phyloP scores from a whole-genome alignment of 2,113 vertebrate genomes.

The Onychostruthus taczanowskii region DNA sequence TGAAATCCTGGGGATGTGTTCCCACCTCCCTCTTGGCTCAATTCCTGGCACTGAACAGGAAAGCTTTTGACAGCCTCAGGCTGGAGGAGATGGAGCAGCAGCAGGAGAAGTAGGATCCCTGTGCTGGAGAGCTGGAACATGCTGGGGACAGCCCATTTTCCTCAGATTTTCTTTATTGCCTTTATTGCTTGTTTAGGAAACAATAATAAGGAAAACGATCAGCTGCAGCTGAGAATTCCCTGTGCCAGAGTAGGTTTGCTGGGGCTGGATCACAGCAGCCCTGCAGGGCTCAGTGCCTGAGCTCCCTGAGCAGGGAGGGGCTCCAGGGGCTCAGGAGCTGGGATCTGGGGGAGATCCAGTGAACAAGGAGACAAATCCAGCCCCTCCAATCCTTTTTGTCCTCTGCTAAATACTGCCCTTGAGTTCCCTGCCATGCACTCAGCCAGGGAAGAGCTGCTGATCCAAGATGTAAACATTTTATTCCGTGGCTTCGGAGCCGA shows the following conservation, averaged over 20 bases:
- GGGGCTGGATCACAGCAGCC: neutral
- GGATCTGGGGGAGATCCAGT: neutral
- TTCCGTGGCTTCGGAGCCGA: constrained; percentile 44
- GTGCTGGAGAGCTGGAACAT: neutral
- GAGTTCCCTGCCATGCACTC: constrained; percentile 2
- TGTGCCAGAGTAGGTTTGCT: neutral
- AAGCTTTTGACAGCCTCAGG: neutral
- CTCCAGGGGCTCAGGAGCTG: neutral
- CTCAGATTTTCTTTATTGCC: neutral
- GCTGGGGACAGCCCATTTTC: neutral
- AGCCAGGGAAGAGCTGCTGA: neutral
- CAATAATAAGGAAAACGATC: neutral
- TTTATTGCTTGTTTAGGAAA: neutral
- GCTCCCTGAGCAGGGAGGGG: neutral
- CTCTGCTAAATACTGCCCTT: constrained; percentile 32
- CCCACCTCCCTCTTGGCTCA: neutral
- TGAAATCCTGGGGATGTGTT: neutral
- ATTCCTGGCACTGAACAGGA: neutral
- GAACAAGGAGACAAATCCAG: neutral
- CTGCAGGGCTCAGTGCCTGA: neutral
- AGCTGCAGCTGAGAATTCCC: neutral
- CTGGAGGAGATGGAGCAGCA: neutral
- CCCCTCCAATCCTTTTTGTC: neutral
- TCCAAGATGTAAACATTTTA: constrained; percentile 49
- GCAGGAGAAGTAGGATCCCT: neutral